Evolutionary conservation across 2,888 invertebrate species (phyloP), one percentile per base, ranked within the genome.

Genomic region (Acanthococcus lagerstroemiae): DNA sequence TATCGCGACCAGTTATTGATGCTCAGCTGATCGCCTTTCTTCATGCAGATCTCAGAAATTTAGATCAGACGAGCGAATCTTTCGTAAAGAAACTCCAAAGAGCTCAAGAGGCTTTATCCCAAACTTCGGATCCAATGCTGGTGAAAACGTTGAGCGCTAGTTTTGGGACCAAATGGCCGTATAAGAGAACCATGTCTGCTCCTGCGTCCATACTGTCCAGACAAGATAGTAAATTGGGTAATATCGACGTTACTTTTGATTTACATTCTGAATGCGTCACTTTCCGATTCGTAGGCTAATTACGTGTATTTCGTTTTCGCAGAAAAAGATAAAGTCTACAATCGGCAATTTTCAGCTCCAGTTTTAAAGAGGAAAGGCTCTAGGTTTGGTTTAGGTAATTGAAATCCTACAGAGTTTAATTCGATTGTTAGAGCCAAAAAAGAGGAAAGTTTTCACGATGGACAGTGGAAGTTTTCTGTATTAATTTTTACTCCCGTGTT

Each of bases 261-360:
- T 27, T 55, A 25, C 5, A 25, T 63, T 1, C 7, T 0, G 2
- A n/a, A 44, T 24, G 4, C 1, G n/a, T 4, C 6, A 30, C n/a
- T 54, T 24, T 55, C 24, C 5, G 19, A 5, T 24, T n/a, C n/a
- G n/a, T n/a, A n/a, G n/a, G n/a, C n/a, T n/a, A n/a, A n/a, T n/a
- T n/a, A n/a, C n/a, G n/a, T n/a, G n/a, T 9, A 17, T 19, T 45
- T 50, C 26, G 3, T 37, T n/a, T 54, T 26, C 60, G 24, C 12
- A 67, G 27, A 67, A 60, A 68, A 66, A 21, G 67, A 69, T 52
- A 69, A 69, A 65, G 65, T 65, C 21, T 90, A 90, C 78, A 87
- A 84, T 73, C 85, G 95, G 7, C 95, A 95, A 80, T 90, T 91
- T 76, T 95, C 95, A 21, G 95, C 95, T 54, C 95, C 95, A n/a